These are phyloP conservation scores for Elgonia sp. DNA, from an alignment of 2,888 invertebrate species.

Conservation along the genomic window DNA sequence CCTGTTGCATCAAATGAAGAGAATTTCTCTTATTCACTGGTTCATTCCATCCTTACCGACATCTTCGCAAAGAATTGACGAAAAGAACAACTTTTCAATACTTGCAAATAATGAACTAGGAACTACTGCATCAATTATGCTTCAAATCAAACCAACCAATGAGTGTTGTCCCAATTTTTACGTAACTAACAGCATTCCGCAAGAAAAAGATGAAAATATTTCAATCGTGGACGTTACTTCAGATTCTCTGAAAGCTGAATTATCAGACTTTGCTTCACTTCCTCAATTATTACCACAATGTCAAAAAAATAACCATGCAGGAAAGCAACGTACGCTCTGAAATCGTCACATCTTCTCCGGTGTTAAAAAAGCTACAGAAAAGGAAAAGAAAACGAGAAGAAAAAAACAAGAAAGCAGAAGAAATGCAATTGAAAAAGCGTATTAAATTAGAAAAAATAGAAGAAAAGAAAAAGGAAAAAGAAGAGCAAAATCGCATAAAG, in stretches of 20 bases:
- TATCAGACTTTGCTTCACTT: slow-evolving; percentile 8
- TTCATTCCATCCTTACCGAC: too few species aligned
- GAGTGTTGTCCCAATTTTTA: too few species aligned
- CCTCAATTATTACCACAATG: background rate
- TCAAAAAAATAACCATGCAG: background rate
- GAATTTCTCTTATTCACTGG: too few species aligned
- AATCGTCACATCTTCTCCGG: background rate
- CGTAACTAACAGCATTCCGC: background rate
- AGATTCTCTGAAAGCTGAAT: background rate
- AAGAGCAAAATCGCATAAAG: background rate
- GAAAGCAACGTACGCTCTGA: slow-evolving; percentile 13
- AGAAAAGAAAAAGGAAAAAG: background rate
- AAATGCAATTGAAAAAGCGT: slow-evolving; percentile 5
- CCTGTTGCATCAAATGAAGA: too few species aligned
- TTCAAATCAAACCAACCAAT: too few species aligned
- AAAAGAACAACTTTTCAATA: too few species aligned
- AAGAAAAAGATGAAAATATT: background rate
- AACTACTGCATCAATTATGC: too few species aligned
- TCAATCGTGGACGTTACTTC: background rate
- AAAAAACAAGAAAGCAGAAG: background rate
- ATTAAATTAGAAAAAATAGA: background rate
- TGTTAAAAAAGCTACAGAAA: background rate
- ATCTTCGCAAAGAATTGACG: too few species aligned
- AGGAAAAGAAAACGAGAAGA: slow-evolving; percentile 11
- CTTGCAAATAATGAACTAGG: too few species aligned